These are phyloP conservation scores for Ifrita kowaldi DNA, from an alignment of 2,113 vertebrate genomes.

Conservation along the genomic window DNA sequence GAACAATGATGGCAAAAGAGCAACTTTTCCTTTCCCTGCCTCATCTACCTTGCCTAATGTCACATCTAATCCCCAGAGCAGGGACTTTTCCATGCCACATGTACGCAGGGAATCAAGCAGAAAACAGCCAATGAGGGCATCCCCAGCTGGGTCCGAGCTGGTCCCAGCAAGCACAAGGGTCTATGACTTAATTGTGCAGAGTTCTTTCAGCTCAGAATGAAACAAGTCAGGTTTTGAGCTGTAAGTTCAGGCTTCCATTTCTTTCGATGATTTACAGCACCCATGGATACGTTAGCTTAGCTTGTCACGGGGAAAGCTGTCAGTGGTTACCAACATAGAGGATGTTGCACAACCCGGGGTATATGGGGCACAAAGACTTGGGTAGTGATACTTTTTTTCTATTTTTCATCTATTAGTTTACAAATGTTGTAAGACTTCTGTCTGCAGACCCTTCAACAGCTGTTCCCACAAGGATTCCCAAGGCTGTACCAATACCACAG, in stretches of 20 bases:
- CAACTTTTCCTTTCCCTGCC: background rate
- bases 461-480: background rate
- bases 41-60: background rate
- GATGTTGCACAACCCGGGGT: rapidly evolving
- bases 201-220: background rate
- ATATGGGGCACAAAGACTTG: background rate
- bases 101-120: background rate
- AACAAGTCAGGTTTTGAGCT: background rate
- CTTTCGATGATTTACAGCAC: background rate
- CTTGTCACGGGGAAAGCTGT: background rate
- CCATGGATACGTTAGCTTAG: background rate
- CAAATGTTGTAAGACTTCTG: background rate
- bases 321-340: background rate
- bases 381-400: background rate
- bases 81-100: background rate
- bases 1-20: background rate
- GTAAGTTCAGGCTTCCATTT: background rate
- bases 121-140: background rate
- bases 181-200: background rate
- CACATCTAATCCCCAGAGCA: background rate
- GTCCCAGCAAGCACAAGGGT: background rate
- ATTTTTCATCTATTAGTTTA: background rate
- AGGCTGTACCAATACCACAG: background rate
- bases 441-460: background rate
- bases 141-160: background rate